These are phyloP conservation scores for Pseudomyrmex concolor DNA, from an alignment of 1,140 invertebrate genomes.

Conservation along the genomic window DNA sequence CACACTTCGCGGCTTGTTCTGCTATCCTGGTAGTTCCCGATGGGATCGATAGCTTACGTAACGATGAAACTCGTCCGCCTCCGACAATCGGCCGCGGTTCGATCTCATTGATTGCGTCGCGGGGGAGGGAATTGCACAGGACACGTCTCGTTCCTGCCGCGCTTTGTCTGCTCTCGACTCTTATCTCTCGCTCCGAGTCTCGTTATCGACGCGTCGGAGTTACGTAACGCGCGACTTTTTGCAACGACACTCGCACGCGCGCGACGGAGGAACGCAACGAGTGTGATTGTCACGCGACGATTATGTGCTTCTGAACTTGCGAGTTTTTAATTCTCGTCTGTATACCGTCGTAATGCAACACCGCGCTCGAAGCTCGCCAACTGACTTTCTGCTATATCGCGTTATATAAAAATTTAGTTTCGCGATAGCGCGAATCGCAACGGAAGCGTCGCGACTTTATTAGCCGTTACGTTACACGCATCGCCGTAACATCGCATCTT, in stretches of 20 bases:
- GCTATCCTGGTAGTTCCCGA: constrained; percentile 82
- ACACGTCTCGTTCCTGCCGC: background rate
- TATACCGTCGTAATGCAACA: background rate
- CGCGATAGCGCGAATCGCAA: constrained; percentile 22
- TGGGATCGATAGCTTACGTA: constrained; percentile 84
- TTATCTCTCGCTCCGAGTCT: background rate
- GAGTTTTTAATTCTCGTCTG: background rate
- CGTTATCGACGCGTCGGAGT: background rate
- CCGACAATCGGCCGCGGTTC: constrained; percentile 28
- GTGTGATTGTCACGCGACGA: background rate
- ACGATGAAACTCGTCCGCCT: constrained; percentile 63
- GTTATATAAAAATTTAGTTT: constrained; percentile 19
- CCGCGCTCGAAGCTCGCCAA: background rate
- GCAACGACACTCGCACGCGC: background rate
- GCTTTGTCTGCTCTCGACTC: background rate
- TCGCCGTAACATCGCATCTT: background rate
- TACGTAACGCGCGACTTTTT: background rate
- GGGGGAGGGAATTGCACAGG: background rate
- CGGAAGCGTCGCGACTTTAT: constrained; percentile 20
- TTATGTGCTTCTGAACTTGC: background rate
- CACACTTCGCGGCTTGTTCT: constrained; percentile 70
- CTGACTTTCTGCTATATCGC: background rate
- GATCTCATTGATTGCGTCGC: constrained; percentile 22
- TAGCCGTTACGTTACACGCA: constrained; percentile 7
- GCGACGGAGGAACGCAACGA: background rate